Percentiles rank a stretch among this genome's conserved stretches.
Conservation (phyloP, 2,888 invertebrate species). For the Caradrina clavipalpis region DNA sequence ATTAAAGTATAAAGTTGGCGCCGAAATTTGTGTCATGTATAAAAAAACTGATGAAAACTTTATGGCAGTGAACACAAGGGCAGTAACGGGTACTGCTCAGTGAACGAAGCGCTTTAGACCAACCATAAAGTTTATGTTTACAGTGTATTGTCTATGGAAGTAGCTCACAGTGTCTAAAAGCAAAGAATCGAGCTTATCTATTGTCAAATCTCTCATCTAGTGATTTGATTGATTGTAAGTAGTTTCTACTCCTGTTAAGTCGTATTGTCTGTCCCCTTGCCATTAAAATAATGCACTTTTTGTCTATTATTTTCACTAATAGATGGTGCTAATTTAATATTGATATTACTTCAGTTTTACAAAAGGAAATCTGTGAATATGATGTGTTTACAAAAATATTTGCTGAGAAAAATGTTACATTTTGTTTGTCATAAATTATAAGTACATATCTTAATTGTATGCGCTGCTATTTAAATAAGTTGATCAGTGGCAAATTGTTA, state of each 20-base stretch:
- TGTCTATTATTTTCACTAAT: constrained; percentile 19
- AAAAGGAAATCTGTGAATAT: constrained; percentile 1
- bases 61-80: neutral
- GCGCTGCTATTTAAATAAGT: constrained; percentile 18
- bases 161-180: neutral
- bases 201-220: neutral
- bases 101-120: no score
- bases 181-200: neutral
- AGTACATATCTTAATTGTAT: constrained; percentile 38
- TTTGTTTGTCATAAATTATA: constrained; percentile 21
- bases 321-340: constrained; percentile 52
- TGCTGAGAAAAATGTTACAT: constrained; percentile 10
- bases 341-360: constrained; percentile 36
- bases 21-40: neutral
- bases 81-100: neutral
- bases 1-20: neutral
- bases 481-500: constrained; percentile 10
- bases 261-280: constrained; percentile 12
- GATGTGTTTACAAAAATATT: neutral
- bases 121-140: neutral
- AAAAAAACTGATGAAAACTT: neutral
- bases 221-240: constrained; percentile 2
- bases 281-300: constrained; percentile 29
- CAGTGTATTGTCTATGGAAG: neutral
- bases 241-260: neutral